Conservation (phyloP, 2,113 vertebrate species). For the Antechinus flavipes region DNA sequence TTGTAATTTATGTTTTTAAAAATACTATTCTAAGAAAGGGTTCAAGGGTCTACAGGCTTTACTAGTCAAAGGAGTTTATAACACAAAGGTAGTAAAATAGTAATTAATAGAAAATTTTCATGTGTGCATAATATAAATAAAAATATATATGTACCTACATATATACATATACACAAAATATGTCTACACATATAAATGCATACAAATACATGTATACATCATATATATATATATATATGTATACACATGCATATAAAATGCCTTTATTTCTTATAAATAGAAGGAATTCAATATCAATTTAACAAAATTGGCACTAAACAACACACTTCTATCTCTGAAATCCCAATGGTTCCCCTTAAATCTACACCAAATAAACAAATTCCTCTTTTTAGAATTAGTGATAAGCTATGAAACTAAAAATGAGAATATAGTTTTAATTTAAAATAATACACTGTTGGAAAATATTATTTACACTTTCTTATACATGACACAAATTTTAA, state of each 20-base stretch:
- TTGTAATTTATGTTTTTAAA: background rate
- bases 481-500: background rate
- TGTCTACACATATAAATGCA: too few relatives aligned
- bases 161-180: too few relatives aligned
- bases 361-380: constrained; percentile 8
- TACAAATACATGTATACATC: too few relatives aligned
- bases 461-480: constrained; percentile 23
- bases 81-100: background rate
- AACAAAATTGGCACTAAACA: background rate
- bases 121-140: background rate
- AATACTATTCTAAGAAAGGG: background rate
- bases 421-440: background rate
- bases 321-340: constrained; percentile 35
- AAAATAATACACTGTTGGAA: constrained; percentile 3
- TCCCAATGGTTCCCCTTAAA: constrained; percentile 10
- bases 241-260: background rate
- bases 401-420: constrained; percentile 26
- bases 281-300: background rate
- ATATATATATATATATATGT: too few relatives aligned
- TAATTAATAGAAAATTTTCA: background rate
- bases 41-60: background rate
- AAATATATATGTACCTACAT: too few relatives aligned
- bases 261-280: background rate
- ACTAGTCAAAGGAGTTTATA: background rate
- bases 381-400: background rate